Conservation (phyloP, 64 coral and sea anemone species). For the Stichodactyla mertensii region DNA sequence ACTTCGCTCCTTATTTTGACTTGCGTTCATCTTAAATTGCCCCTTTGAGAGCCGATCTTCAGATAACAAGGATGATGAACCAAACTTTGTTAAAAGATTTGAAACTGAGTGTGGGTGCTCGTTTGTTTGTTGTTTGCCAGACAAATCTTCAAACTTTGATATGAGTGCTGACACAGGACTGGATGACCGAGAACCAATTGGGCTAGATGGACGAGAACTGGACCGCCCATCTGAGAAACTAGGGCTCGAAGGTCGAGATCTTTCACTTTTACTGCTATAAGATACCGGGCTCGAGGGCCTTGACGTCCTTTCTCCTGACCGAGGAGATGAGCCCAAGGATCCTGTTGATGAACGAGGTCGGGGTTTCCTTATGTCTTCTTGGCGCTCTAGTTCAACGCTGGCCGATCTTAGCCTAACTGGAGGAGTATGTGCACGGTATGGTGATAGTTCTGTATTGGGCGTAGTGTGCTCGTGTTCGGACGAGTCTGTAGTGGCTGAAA, state of each 20-base stretch:
- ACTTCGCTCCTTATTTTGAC: neutral
- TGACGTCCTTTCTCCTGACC: neutral
- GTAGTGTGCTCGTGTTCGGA: neutral
- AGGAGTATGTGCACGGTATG: slow-evolving; percentile 10
- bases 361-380: neutral
- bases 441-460: neutral
- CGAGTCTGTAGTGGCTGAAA: neutral
- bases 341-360: slow-evolving; percentile 1
- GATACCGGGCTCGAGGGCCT: neutral
- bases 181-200: slow-evolving; percentile 48
- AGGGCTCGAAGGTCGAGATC: slow-evolving; percentile 24
- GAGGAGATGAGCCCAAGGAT: neutral
- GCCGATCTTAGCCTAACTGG: neutral
- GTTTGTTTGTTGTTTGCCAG: slow-evolving; percentile 1
- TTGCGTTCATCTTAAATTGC: slow-evolving; percentile 41
- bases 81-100: slow-evolving; percentile 70
- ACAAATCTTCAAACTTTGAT: slow-evolving; percentile 74
- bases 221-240: neutral
- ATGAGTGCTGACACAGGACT: slow-evolving; percentile 71
- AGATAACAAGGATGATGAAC: slow-evolving; percentile 55
- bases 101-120: slow-evolving; percentile 47
- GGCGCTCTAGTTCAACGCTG: neutral
- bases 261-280: neutral
- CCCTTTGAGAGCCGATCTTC: slow-evolving; percentile 64
- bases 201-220: slow-evolving; percentile 41